These are phyloP conservation scores for Synanthedon vespiformis DNA, from an alignment of 2,888 invertebrate genomes.

Conservation along the genomic window DNA sequence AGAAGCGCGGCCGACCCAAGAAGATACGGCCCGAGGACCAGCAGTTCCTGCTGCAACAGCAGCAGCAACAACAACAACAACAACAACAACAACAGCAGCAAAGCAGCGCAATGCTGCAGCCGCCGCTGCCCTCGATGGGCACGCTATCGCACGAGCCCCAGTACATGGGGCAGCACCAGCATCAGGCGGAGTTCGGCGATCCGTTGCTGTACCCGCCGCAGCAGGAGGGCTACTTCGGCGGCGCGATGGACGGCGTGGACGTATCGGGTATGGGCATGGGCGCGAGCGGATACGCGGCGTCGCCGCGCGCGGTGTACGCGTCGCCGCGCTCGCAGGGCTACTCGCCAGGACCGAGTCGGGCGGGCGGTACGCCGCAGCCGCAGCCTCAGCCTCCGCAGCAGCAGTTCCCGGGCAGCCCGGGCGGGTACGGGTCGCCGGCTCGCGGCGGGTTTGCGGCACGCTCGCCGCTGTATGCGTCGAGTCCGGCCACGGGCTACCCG, in stretches of 20 bases:
- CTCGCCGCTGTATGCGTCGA: slow-evolving; percentile 41
- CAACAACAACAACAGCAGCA: slow-evolving; percentile 11
- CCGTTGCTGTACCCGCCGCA: slow-evolving; percentile 11
- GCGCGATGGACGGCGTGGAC: slow-evolving; percentile 9
- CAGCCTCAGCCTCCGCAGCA: slow-evolving; percentile 16
- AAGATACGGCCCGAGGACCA: slow-evolving; percentile 80
- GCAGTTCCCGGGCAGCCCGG: slow-evolving; percentile 3
- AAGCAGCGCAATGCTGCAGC: slow-evolving; percentile 26
- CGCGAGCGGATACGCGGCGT: slow-evolving; percentile 26
- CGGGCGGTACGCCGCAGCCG: slow-evolving; percentile 45
- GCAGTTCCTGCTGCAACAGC: slow-evolving; percentile 61
- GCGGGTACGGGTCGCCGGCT: slow-evolving; percentile 12
- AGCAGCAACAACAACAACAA: slow-evolving; percentile 22
- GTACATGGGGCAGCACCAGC: slow-evolving; percentile 28
- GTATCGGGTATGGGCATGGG: slow-evolving; percentile 6
- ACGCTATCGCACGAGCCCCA: slow-evolving; percentile 23
- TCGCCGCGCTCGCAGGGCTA: slow-evolving; percentile 54
- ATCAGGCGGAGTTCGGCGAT: slow-evolving; percentile 16
- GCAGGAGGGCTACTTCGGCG: slow-evolving; percentile 5
- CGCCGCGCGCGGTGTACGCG: slow-evolving; percentile 52
- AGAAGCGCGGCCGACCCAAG: slow-evolving; percentile 89
- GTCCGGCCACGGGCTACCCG: slow-evolving; percentile 24
- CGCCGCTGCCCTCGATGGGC: slow-evolving; percentile 18
- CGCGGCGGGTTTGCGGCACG: slow-evolving; percentile 23
- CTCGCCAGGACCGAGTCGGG: slow-evolving; percentile 39